Evolutionary conservation across 2,113 vertebrate species (phyloP).

Genomic region (Muntiacus muntjak): DNA sequence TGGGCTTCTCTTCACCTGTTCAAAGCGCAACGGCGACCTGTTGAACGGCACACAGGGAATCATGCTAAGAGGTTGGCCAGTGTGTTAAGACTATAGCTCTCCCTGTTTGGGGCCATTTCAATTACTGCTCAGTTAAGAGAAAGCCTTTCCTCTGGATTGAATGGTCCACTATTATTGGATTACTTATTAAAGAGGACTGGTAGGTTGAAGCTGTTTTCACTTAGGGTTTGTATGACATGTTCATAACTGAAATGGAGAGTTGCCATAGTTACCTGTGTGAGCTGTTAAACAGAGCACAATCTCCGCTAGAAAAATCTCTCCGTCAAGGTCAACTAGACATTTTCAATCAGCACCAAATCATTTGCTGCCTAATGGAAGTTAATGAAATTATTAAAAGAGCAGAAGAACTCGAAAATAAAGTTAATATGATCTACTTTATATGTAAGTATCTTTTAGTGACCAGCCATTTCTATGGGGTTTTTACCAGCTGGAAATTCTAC

Average conservation of each 20-base stretch:
- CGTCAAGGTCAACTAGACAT: constrained; percentile 77
- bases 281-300: constrained; percentile 71
- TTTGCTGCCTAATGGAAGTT: constrained; percentile 63
- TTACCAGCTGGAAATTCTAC: constrained; percentile 76
- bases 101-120: constrained; percentile 21
- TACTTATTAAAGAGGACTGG: constrained; percentile 76
- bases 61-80: background rate
- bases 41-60: background rate
- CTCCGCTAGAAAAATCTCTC: constrained; percentile 70
- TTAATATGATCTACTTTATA: background rate
- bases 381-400: constrained; percentile 48
- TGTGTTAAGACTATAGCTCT: background rate
- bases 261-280: constrained; percentile 82
- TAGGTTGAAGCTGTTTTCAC: constrained; percentile 78
- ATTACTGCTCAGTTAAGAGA: constrained; percentile 57
- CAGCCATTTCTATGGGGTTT: constrained; percentile 65
- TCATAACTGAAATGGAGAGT: constrained; percentile 75
- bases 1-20: background rate
- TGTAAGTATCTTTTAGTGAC: constrained; percentile 34
- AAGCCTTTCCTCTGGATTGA: constrained; percentile 67
- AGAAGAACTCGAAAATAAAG: constrained; percentile 32
- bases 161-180: constrained; percentile 61
- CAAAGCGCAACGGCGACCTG: background rate
- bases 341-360: constrained; percentile 72
- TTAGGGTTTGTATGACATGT: constrained; percentile 76